Evolutionary conservation across 2,888 invertebrate genomes (phyloP).

Genomic region (Parnassius glacialis): DNA sequence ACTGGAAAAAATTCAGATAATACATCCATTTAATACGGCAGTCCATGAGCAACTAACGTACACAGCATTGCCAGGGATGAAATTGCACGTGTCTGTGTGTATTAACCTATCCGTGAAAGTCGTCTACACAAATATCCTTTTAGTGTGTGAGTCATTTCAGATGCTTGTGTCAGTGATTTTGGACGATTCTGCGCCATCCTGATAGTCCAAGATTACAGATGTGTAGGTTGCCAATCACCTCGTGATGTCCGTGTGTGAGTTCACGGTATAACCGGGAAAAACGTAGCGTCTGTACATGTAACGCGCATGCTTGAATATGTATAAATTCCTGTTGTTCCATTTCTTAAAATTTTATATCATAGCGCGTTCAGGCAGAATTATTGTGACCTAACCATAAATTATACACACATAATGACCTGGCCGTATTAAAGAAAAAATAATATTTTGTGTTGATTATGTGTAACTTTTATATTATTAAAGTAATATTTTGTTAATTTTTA

Average conservation of each 20-base stretch:
- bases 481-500: too few relatives aligned
- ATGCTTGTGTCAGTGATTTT: constrained; percentile 52
- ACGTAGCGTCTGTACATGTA: constrained; percentile 36
- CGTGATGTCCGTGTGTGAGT: constrained; percentile 45
- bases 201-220: constrained; percentile 39
- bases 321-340: constrained; percentile 26
- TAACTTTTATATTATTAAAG: too few relatives aligned
- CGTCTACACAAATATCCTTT: constrained; percentile 33
- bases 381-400: too few relatives aligned
- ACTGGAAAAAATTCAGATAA: not conserved
- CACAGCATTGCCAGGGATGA: constrained; percentile 60
- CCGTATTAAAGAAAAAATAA: too few relatives aligned
- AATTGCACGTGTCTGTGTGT: constrained; percentile 49
- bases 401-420: too few relatives aligned
- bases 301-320: constrained; percentile 54
- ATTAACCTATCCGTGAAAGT: constrained; percentile 36
- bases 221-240: constrained; percentile 59
- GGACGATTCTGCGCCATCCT: constrained; percentile 40
- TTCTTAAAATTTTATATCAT: not conserved
- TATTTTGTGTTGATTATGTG: too few relatives aligned
- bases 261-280: constrained; percentile 51
- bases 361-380: too few relatives aligned
- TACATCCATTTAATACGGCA: constrained; percentile 4
- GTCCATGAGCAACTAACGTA: constrained; percentile 49
- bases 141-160: constrained; percentile 53